Base-by-base conservation (phyloP, 2,113 vertebrate species). In the Epinephelus cyanopodus region DNA sequence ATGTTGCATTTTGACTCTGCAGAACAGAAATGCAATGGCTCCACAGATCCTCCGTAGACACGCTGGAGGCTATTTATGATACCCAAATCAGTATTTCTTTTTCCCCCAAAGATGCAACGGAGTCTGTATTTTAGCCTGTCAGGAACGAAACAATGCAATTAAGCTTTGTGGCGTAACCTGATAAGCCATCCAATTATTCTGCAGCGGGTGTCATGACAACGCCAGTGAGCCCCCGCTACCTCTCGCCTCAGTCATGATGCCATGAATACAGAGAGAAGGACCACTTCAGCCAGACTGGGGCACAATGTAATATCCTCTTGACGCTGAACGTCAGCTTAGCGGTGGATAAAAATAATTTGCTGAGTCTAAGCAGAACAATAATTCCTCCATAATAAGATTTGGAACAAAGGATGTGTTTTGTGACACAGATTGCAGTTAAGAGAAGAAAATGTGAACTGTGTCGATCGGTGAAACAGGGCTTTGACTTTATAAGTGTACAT, bases 201-300 rank as follows among this genome's bases (percentile, higher is more conserved):
- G 78, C 88, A 86, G 81, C 10, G 60, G 92, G 87, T 88, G 92
- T 92, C 92, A 94, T 92, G 93, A 92, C 91, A 91, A 90, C 87
- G 71, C 83, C 84, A 83, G 57, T 13, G 60, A 85, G 69, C 45
- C 18, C 42, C n/a, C 52, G 19, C 75, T 64, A 8, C 42, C 71
- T 33, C 37, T 64, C 3, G 2, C 66, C 64, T 78, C 82, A 80
- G 81, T 56, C 74, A 21, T 68, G 63, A 82, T 53, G 63, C 74
- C 39, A 54, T 76, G 82, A 89, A 88, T 80, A 61, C 74, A 88
- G 77, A 90, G 71, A 87, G 77, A 77, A 42, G 14, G 76, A 82
- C 74, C 76, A 81, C 82, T 77, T 69, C 61, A 82, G 63, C 70
- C 57, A 65, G 48, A 75, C 73, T 25, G 39, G 33, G 53, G 33